phyloP scores from a whole-genome alignment of 1,140 invertebrate species.

The Hetaerina americana region DNA sequence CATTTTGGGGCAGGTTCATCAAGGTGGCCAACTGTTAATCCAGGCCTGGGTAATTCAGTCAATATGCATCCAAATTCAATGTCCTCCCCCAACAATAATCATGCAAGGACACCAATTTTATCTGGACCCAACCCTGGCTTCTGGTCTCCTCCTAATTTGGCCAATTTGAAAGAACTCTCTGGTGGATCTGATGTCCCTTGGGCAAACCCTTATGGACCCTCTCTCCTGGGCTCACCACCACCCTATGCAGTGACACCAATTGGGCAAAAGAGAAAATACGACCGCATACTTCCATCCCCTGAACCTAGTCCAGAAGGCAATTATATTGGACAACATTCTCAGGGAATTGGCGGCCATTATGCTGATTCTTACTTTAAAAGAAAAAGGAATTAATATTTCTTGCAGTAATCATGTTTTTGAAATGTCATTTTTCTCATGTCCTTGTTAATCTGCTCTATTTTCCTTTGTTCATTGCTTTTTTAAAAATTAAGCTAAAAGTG shows the following conservation, averaged over 20 bases:
- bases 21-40: neutral
- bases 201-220: neutral
- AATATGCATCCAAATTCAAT: neutral
- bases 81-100: slow-evolving; percentile 5
- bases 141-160: slow-evolving; percentile 14
- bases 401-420: too few species aligned
- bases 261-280: slow-evolving; percentile 36
- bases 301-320: slow-evolving; percentile 36
- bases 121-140: slow-evolving; percentile 13
- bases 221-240: slow-evolving; percentile 6
- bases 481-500: too few species aligned
- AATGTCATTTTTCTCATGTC: too few species aligned
- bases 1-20: neutral
- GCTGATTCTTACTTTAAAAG: slow-evolving; percentile 37
- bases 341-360: slow-evolving; percentile 42
- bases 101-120: slow-evolving; percentile 8
- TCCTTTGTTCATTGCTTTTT: too few species aligned
- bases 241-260: slow-evolving; percentile 21
- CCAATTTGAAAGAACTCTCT: neutral
- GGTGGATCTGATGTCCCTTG: slow-evolving; percentile 1
- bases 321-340: slow-evolving; percentile 42
- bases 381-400: slow-evolving; percentile 24
- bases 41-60: neutral
- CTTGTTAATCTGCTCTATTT: too few species aligned
- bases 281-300: slow-evolving; percentile 34